phyloP scores from a whole-genome alignment of 2,797 vertebrate genomes.

The Sebastes minor region DNA sequence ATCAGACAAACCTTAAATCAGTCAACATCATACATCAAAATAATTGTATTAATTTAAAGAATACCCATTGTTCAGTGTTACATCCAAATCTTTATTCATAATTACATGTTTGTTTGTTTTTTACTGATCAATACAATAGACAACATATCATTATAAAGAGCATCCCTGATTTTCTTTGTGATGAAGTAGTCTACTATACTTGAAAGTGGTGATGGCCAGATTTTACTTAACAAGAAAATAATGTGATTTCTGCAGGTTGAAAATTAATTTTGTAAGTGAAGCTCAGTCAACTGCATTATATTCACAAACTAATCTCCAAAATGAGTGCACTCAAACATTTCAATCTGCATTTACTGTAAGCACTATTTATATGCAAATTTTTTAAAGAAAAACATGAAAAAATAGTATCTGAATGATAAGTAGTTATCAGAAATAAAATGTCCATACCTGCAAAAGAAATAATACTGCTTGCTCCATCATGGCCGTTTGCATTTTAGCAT shows the following conservation, averaged over 20 bases:
- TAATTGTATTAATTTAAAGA: not conserved
- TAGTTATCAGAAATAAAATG: not conserved
- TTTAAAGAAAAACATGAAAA: not conserved
- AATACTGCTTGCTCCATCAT: not conserved
- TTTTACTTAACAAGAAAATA: not conserved
- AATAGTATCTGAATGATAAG: not conserved
- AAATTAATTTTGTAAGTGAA: not conserved
- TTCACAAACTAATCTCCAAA: not conserved
- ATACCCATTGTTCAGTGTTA: not conserved
- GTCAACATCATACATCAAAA: not conserved
- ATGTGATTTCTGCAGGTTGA: not conserved
- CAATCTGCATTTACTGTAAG: not conserved
- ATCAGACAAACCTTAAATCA: not conserved
- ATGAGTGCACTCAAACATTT: not conserved
- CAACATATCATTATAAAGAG: not conserved
- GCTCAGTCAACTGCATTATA: not conserved
- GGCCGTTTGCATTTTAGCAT: not conserved
- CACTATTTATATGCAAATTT: not conserved
- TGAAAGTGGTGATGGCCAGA: not conserved
- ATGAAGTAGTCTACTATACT: not conserved
- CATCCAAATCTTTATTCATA: not conserved
- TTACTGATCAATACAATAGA: not conserved
- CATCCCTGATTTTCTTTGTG: not conserved
- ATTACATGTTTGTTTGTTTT: not conserved
- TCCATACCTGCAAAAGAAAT: not conserved